Percentiles rank a stretch among this genome's conserved stretches.
phyloP scores from a whole-genome alignment of 2,888 invertebrate species.

The Pantelozetes paolii region DNA sequence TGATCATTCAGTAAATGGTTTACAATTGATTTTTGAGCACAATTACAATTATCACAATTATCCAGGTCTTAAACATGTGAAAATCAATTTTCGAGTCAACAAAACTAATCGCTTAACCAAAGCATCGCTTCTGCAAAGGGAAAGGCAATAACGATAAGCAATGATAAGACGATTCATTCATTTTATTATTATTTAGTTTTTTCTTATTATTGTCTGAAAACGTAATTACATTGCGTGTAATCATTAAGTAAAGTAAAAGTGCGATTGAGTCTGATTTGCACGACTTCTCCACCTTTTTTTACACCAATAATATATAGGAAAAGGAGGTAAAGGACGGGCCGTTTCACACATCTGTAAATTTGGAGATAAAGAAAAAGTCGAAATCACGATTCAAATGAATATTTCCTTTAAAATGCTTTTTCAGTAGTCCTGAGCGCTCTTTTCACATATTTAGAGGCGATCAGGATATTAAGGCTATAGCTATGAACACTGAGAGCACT shows the following conservation, averaged over 20 bases:
- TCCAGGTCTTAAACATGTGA: constrained; percentile 25
- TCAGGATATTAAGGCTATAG: constrained; percentile 1
- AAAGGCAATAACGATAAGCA: constrained; percentile 15
- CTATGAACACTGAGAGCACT: background rate
- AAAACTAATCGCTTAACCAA: constrained; percentile 34
- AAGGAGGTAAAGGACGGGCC: constrained; percentile 12
- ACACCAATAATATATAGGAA: constrained; percentile 17
- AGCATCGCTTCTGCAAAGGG: constrained; percentile 9
- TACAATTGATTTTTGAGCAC: constrained; percentile 9
- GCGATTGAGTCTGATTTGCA: constrained; percentile 33
- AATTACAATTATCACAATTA: constrained; percentile 33
- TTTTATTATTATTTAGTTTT: constrained; percentile 2
- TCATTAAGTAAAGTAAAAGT: constrained; percentile 32
- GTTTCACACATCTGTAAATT: constrained; percentile 35
- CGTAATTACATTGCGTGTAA: constrained; percentile 35
- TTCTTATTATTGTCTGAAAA: constrained; percentile 27
- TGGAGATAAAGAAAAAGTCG: constrained; percentile 28
- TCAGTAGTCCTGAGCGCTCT: constrained; percentile 24
- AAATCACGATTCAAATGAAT: constrained; percentile 30
- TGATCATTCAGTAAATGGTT: background rate
- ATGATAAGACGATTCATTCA: constrained; percentile 29
- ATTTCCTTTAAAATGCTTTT: constrained; percentile 24
- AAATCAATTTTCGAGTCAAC: constrained; percentile 32
- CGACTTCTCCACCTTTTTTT: constrained; percentile 35
- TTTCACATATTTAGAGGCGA: constrained; percentile 35